Base-by-base conservation (phyloP, 2,113 vertebrate species). In the Ceuthmochares aereus region DNA sequence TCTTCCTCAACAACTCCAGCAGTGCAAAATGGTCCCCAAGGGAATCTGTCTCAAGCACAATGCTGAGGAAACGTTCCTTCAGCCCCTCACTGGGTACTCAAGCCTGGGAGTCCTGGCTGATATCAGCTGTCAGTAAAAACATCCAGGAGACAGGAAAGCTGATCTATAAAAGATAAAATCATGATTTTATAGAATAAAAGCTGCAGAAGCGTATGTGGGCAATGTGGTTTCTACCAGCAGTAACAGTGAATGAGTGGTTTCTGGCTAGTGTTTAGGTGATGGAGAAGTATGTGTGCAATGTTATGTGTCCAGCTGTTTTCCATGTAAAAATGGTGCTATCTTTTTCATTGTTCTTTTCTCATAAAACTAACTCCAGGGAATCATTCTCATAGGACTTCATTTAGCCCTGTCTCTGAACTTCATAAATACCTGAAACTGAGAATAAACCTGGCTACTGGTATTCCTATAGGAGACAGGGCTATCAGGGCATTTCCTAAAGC, bases 41-140 rank as follows among this genome's bases (percentile, higher is more conserved):
- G 14, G 90, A 58, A 47, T 16, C 34, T 47, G 52, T 3, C 34
- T 90, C 2, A 2, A 66, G 23, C 10, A 22, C 19, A 37, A 4
- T 1, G 1, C 20, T 59, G 76, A 42, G 0, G 7, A 42, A 5
- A 15, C 0, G 0, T 87, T 78, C 12, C 40, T 72, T 74, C n/a
- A 92, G 25, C 7, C 23, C 18, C 27, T 66, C 6, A 1, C 18
- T 10, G 11, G 27, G 42, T 7, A 23, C 14, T 92, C 43, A 32
- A 43, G 30, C 45, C 45, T 63, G 45, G 73, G 68, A 69, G 19
- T 77, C 42, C 55, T 27, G 34, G 14, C 16, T 43, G 43, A 9
- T 29, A 56, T 3, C 58, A 68, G 5, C 55, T 90, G 58, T 73
- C 55, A 66, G 32, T 43, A 58, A 19, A 69, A 68, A 70, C 64